Percentiles rank a stretch among this genome's conserved stretches.
Evolutionary conservation across 2,113 vertebrate species (phyloP).

Genomic region (Menura novaehollandiae): DNA sequence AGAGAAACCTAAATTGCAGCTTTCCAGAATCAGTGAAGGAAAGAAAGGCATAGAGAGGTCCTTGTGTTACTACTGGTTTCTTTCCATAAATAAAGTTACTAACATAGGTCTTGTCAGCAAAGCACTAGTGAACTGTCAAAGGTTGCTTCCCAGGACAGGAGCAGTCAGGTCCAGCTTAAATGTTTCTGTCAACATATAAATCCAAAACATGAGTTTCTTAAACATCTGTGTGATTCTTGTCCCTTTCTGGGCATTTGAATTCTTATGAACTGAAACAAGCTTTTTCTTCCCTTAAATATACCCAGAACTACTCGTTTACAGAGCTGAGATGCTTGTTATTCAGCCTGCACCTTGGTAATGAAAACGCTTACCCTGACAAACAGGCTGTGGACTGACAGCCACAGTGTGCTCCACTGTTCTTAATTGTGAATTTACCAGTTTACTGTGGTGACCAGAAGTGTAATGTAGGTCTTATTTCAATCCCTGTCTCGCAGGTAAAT

Average conservation of each 20-base stretch:
- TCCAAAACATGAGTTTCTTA: neutral
- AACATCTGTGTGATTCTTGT: neutral
- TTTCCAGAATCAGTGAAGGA: neutral
- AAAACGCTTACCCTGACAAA: neutral
- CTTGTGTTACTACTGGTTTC: neutral
- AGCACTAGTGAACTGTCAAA: neutral
- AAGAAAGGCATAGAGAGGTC: neutral
- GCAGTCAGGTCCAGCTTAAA: neutral
- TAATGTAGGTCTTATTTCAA: neutral
- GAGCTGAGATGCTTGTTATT: neutral
- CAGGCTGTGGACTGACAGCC: neutral
- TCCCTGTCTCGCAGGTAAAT: neutral
- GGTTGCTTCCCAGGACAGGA: neutral
- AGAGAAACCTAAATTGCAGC: neutral
- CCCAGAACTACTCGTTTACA: neutral
- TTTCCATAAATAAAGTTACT: neutral
- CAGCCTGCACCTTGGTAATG: neutral
- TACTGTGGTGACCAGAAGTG: neutral
- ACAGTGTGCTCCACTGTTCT: neutral
- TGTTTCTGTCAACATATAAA: neutral
- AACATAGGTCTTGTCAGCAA: neutral
- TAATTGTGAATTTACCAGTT: neutral
- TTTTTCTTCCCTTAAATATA: neutral
- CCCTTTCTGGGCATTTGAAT: neutral
- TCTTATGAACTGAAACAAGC: neutral